A percentile compares a stretch with the other conserved stretches of the same genome.
Conservation (phyloP, 2,113 vertebrate species). For the Neofelis nebulosa region DNA sequence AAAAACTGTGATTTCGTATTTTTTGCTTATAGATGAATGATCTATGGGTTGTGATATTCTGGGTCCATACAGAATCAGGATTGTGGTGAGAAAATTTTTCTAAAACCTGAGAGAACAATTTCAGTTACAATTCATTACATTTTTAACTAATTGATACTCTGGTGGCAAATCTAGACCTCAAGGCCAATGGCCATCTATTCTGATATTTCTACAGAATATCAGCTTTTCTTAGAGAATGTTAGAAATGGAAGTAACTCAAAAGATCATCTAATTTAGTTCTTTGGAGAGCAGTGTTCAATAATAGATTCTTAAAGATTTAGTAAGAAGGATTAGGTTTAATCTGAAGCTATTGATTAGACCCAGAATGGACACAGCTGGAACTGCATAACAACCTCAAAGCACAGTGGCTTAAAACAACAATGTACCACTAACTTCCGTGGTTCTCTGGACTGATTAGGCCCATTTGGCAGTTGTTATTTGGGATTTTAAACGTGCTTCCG, state of each 20-base stretch:
- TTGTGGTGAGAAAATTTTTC: neutral
- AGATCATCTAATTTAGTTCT: neutral
- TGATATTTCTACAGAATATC: constrained; percentile 1
- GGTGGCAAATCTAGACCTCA: neutral
- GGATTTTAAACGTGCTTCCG: neutral
- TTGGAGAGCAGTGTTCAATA: neutral
- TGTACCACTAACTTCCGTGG: neutral
- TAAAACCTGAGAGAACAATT: neutral
- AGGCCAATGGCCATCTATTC: neutral
- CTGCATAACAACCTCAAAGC: neutral
- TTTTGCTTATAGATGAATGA: neutral
- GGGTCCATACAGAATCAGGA: neutral
- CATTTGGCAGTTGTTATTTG: neutral
- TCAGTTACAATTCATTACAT: neutral
- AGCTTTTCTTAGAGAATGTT: neutral
- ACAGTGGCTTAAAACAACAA: neutral
- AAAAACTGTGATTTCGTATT: neutral
- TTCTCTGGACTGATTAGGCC: neutral
- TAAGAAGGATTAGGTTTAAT: neutral
- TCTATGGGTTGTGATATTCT: neutral
- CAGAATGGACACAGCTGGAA: neutral
- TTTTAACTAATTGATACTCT: neutral
- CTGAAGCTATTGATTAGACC: neutral
- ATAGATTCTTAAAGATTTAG: neutral
- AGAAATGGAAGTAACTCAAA: neutral